phyloP scores from a whole-genome alignment of 35 echinoderm and acorn worm genomes.

The Heliocidaris erythrogramma region DNA sequence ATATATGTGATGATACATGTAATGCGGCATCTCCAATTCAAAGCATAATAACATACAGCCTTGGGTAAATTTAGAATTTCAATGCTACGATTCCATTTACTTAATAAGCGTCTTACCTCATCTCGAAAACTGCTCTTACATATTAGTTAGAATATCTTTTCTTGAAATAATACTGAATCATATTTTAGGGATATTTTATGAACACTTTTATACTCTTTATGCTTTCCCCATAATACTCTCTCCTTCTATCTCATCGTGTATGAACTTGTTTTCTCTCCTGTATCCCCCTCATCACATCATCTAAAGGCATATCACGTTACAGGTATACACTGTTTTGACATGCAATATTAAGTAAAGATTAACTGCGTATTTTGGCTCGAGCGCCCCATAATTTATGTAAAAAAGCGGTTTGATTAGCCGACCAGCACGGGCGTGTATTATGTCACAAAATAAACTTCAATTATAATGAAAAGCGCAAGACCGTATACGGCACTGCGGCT shows the following conservation, averaged over 20 bases:
- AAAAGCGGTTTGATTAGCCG: not conserved
- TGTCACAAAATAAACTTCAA: constrained; percentile 13
- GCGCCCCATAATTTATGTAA: not conserved
- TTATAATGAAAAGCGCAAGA: constrained; percentile 3
- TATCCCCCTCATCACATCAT: not conserved
- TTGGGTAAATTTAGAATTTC: too few species aligned
- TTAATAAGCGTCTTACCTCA: too few species aligned
- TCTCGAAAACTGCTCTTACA: too few species aligned
- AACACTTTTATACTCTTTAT: too few species aligned
- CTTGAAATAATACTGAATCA: too few species aligned
- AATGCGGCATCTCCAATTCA: too few species aligned
- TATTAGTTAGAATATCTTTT: too few species aligned
- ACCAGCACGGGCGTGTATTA: not conserved
- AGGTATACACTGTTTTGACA: not conserved
- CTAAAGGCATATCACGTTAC: not conserved
- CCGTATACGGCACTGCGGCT: not conserved
- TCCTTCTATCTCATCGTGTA: not conserved
- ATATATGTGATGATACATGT: too few species aligned
- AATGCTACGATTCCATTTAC: too few species aligned
- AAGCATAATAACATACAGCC: too few species aligned
- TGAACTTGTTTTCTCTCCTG: not conserved
- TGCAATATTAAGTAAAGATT: constrained; percentile 5
- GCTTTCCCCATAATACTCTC: not conserved
- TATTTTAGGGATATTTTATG: too few species aligned
- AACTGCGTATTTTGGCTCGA: not conserved